Percentiles rank a stretch among this genome's conserved stretches.
These are phyloP conservation scores for Meloidogyne chitwoodi DNA, from an alignment of 1,140 invertebrate species.

Conservation along the genomic window DNA sequence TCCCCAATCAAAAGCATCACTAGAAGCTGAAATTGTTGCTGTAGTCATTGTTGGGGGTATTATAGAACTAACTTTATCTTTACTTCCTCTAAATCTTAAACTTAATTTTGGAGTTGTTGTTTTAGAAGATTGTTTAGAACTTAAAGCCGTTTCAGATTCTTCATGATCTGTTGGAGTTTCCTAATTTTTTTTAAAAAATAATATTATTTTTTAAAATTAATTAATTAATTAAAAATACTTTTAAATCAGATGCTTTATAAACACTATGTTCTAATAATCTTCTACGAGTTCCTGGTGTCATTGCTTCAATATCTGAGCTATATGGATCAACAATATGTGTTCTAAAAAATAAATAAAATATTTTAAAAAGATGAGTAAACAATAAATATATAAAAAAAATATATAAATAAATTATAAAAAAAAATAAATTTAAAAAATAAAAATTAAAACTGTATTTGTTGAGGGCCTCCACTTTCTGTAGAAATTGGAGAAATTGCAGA, in stretches of 20 bases:
- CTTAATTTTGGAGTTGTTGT: constrained; percentile 52
- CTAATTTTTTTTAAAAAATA: too few relatives aligned
- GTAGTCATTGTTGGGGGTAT: not conserved
- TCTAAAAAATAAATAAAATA: not conserved
- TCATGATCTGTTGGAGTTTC: constrained; percentile 27
- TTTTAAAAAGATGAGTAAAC: too few relatives aligned
- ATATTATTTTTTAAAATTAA: too few relatives aligned
- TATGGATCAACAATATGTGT: constrained; percentile 38
- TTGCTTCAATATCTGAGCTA: constrained; percentile 31
- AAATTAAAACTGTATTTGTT: not conserved
- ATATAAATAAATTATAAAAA: too few relatives aligned
- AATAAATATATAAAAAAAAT: too few relatives aligned
- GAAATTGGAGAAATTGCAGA: not conserved
- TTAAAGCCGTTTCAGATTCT: constrained; percentile 36
- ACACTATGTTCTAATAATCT: constrained; percentile 42
- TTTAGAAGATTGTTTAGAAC: constrained; percentile 36
- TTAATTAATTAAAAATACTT: not conserved
- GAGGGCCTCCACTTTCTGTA: not conserved
- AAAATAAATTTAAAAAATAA: not conserved
- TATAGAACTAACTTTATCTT: constrained; percentile 22
- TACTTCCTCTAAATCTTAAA: constrained; percentile 44
- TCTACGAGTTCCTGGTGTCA: constrained; percentile 40
- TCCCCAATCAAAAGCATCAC: constrained; percentile 52
- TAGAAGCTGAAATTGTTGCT: not conserved
- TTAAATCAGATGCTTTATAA: constrained; percentile 27